Base-by-base conservation (phyloP, 2,113 vertebrate genomes). In the Centrocercus urophasianus region DNA sequence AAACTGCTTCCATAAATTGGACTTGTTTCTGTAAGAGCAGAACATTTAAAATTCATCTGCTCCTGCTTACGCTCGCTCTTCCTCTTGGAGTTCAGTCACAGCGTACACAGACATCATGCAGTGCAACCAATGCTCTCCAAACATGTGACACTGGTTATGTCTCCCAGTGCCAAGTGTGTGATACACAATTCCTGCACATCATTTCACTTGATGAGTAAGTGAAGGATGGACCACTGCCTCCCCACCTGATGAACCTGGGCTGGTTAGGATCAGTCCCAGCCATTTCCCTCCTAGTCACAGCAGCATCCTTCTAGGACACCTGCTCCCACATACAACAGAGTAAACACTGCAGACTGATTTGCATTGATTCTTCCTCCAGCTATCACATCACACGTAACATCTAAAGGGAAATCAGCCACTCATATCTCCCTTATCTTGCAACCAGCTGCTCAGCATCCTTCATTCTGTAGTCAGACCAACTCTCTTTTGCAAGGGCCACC, bases 31-130 rank as follows among this genome's bases (percentile, higher is more conserved):
- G 72, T 86, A 86, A 84, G 90, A 28, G 28, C 63, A 70, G 83
- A 66, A 86, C 86, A 86, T 93, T 81, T 92, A 78, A 90, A 95
- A 96, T 95, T 89, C 92, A 89, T 90, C 66, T 92, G 92, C 77
- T 75, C 59, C 92, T 95, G 86, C 72, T 88, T 69, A 13, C 43
- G 63, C 8, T 2, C n/a, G 34, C 81, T 75, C 0, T 32, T 84
- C 70, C 78, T 0, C 0, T 45, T 5, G 4, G 77, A 94, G 25
- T 71, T 86, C 28, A 0, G 59, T 73, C 10, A 0, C 25, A 57
- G 60, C 10, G 28, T 73, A 25, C 54, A 40, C 6, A 5, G 85
- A 91, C 65, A 65, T 54, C 52, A 67, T 1, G 40, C 77, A 27
- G 74, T 0, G 1, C 83, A 61, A 88, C 69, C n/a, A 69, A 75